Base-by-base conservation (phyloP, 2,113 vertebrate genomes). In the Tretioscincus oriximinensis region DNA sequence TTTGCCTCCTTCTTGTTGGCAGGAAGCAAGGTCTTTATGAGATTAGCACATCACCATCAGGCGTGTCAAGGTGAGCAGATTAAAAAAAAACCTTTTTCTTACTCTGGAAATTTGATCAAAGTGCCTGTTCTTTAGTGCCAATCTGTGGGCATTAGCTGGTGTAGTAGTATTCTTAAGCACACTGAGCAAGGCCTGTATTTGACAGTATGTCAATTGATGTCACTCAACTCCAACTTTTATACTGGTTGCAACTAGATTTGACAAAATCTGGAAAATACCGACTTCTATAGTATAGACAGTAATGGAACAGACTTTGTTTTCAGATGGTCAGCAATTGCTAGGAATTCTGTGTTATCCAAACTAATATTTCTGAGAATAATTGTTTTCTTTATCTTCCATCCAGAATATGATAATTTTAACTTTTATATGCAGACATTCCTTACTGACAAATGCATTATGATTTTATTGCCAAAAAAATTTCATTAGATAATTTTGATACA, bases 21-120 rank as follows among this genome's bases (percentile, higher is more conserved):
- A 99, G 98, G 86, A 92, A 94, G 73, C 94, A 92, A 2, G 98
- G 98, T 22, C 90, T 95, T 16, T 95, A 97, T 91, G 97, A 97
- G 73, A 97, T 99, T 92, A 99, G 98, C 90, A 76, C 81, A 14
- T 94, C 86, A 9, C 96, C 97, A 2, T 93, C 93, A 22, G 98
- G 97, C 12, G 64, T 97, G 60, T 99, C 98, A 81, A 95, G 96
- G 98, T 99, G 83, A 95, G 96, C 84, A 54, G 66, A 11, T 69
- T 31, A 66, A 24, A 21, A 0, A 54, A 14, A 18, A 0, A 0
- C 26, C 9, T 58, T 61, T 86, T 7, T 10, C 7, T 77, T 68
- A 76, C 22, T 77, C 1, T 28, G 77, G n/a, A 2, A 28, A 64
- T 29, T 24, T 3, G 7, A 4, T 0, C 0, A 0, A 2, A 16